Conservation (phyloP, 1,140 invertebrate genomes). For the Conopomorpha cramerella region DNA sequence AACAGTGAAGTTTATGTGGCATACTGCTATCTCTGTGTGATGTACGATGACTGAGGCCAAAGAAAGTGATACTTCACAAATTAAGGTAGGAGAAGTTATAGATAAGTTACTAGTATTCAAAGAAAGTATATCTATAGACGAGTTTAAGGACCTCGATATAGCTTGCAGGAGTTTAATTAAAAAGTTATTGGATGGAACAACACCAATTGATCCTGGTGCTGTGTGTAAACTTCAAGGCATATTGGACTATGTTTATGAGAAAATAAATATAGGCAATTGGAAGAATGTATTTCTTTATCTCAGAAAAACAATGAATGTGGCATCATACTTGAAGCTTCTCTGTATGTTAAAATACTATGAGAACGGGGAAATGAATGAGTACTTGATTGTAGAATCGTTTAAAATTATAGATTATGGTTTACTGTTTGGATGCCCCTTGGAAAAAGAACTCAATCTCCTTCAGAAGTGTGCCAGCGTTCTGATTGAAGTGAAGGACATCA, state of each 20-base stretch:
- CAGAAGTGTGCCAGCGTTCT: slow-evolving; percentile 60
- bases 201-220: slow-evolving; percentile 11
- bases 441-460: slow-evolving; percentile 51
- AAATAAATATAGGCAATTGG: slow-evolving; percentile 85
- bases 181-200: slow-evolving; percentile 15
- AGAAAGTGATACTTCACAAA: background rate
- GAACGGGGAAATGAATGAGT: slow-evolving; percentile 10
- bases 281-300: slow-evolving; percentile 69
- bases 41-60: background rate
- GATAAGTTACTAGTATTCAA: slow-evolving; percentile 22
- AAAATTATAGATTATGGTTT: slow-evolving; percentile 81
- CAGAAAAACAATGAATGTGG: slow-evolving; percentile 67
- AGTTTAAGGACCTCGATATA: slow-evolving; percentile 28
- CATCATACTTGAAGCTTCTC: slow-evolving; percentile 61
- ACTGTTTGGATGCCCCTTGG: slow-evolving; percentile 75
- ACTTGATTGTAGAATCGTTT: slow-evolving; percentile 60
- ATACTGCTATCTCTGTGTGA: no score
- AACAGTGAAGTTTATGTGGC: no score
- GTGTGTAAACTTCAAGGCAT: slow-evolving; percentile 56
- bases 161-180: slow-evolving; percentile 23
- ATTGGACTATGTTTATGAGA: slow-evolving; percentile 78
- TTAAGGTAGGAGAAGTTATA: slow-evolving; percentile 14
- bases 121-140: slow-evolving; percentile 19
- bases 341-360: slow-evolving; percentile 15
- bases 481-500: slow-evolving; percentile 28